A percentile compares a stretch with the other conserved stretches of the same genome.
Evolutionary conservation across 1,140 invertebrate species (phyloP).

Genomic region (Pristionchus pacificus): DNA sequence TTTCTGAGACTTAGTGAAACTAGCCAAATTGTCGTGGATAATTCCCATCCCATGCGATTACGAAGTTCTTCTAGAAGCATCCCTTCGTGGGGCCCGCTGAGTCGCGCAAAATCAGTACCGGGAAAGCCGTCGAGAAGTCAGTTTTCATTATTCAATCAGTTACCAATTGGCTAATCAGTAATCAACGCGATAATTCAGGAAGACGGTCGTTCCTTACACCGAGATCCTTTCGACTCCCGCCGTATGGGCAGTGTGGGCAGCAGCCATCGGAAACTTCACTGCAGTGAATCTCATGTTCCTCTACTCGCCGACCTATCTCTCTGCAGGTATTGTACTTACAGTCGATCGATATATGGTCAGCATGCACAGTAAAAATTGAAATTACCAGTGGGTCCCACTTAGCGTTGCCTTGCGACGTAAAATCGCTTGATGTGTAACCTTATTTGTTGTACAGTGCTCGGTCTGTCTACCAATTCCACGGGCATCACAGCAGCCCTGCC

Average conservation of each 20-base stretch:
- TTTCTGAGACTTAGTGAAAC: no score
- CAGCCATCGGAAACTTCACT: slow-evolving; percentile 45
- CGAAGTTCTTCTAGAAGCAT: no score
- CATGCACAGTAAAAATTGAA: slow-evolving; percentile 7
- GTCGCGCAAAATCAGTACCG: slow-evolving; percentile 22
- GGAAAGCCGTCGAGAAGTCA: slow-evolving; percentile 13
- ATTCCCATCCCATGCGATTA: no score
- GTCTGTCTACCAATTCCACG: slow-evolving; percentile 36
- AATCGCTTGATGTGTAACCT: neutral
- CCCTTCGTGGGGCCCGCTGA: slow-evolving; percentile 26
- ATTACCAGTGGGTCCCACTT: no score
- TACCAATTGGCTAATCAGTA: no score
- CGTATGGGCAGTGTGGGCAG: slow-evolving; percentile 49
- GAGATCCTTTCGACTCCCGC: slow-evolving; percentile 33
- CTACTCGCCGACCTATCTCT: slow-evolving; percentile 33
- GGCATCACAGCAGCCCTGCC: slow-evolving; percentile 39
- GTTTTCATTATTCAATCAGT: no score
- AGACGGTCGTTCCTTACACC: slow-evolving; percentile 29
- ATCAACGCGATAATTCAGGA: no score
- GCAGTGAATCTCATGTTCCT: slow-evolving; percentile 46
- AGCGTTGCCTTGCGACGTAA: neutral
- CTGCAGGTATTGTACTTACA: slow-evolving; percentile 10
- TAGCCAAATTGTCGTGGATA: no score
- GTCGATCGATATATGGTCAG: slow-evolving; percentile 17
- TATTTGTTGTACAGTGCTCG: slow-evolving; percentile 25